phyloP scores from a whole-genome alignment of 2,888 invertebrate species.

The Cancer borealis region DNA sequence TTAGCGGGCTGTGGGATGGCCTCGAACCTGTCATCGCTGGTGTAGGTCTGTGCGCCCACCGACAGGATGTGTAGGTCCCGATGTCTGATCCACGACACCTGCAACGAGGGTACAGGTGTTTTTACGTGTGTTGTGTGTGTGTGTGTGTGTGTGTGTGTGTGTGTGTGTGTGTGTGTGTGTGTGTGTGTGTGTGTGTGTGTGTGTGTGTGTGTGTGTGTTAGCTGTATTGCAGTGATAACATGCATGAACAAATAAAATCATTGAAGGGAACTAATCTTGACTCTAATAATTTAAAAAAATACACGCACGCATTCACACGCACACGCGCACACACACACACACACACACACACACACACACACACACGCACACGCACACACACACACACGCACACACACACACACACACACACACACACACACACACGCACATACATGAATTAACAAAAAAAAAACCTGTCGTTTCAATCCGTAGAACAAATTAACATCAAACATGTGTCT shows the following conservation, averaged over 20 bases:
- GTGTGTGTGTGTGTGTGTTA: neutral
- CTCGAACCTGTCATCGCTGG: slow-evolving; percentile 68
- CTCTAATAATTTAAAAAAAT: neutral
- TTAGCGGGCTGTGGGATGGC: slow-evolving; percentile 59
- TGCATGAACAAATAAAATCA: neutral
- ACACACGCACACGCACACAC: neutral
- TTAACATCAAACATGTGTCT: slow-evolving; percentile 1
- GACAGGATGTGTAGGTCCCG: slow-evolving; percentile 75
- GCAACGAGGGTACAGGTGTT: neutral
- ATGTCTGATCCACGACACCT: slow-evolving; percentile 77
- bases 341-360: neutral
- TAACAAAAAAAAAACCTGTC: neutral
- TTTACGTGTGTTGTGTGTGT: neutral
- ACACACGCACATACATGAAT: neutral
- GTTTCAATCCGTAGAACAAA: neutral
- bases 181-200: slow-evolving; percentile 1
- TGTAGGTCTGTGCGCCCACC: slow-evolving; percentile 73
- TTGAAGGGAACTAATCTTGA: neutral
- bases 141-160: slow-evolving; percentile 15
- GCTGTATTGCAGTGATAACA: neutral
- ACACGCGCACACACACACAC: neutral
- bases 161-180: slow-evolving; percentile 20
- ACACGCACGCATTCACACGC: too few species aligned
- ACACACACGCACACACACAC: neutral
- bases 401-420: neutral